phyloP scores from a whole-genome alignment of 2,797 vertebrate genomes.

The Anolis apletophallus region DNA sequence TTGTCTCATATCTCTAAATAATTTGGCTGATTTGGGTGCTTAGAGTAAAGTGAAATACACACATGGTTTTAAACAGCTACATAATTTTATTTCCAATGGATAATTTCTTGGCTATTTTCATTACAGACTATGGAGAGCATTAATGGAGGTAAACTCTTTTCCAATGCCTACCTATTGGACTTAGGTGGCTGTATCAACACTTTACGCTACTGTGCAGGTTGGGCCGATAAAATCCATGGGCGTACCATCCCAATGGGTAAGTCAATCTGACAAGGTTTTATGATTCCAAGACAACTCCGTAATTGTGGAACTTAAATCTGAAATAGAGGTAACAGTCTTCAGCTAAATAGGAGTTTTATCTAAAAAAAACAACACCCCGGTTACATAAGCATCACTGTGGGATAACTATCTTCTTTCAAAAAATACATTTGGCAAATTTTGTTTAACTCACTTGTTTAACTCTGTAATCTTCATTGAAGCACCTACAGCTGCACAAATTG shows the following conservation, averaged over 20 bases:
- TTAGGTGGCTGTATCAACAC: constrained; percentile 86
- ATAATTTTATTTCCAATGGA: neutral
- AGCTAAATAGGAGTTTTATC: neutral
- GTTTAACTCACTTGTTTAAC: neutral
- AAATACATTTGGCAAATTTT: neutral
- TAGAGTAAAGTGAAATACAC: neutral
- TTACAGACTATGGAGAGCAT: constrained; percentile 86
- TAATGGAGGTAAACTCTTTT: constrained; percentile 88
- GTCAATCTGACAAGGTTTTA: constrained; percentile 44
- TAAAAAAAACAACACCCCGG: neutral
- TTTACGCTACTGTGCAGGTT: constrained; percentile 87
- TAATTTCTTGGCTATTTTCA: constrained; percentile 39
- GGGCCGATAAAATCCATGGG: constrained; percentile 91
- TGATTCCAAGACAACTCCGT: neutral
- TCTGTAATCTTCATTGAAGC: neutral
- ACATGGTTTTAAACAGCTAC: neutral
- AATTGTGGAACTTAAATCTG: neutral
- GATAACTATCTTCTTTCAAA: neutral
- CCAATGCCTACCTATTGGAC: constrained; percentile 84
- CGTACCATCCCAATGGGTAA: constrained; percentile 88
- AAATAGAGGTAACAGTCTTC: neutral
- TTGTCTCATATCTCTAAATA: neutral
- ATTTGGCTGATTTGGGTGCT: neutral
- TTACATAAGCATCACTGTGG: neutral
- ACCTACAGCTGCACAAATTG: neutral